Percentiles rank a stretch among this genome's conserved stretches.
These are phyloP conservation scores for Chironex yamaguchii DNA, from an alignment of 30 jellyfish, hydroid and myxozoan species.

Conservation along the genomic window DNA sequence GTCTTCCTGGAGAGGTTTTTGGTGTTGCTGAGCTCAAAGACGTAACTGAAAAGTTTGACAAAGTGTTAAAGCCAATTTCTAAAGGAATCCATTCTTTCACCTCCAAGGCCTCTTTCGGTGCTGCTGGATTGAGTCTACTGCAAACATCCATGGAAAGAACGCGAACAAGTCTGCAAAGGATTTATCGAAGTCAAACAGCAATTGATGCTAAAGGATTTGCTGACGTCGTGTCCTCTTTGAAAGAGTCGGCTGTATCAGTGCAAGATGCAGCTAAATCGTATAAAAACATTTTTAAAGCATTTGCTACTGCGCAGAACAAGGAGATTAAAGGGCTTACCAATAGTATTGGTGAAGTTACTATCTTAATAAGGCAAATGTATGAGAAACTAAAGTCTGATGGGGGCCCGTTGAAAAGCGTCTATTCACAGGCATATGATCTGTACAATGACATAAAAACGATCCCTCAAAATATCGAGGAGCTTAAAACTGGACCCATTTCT, in stretches of 20 bases:
- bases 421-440: background rate
- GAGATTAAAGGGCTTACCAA: background rate
- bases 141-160: slow-evolving; percentile 73
- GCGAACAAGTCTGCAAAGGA: slow-evolving; percentile 73
- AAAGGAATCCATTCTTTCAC: slow-evolving; percentile 18
- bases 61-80: slow-evolving; percentile 62
- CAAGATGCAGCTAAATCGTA: background rate
- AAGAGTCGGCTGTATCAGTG: background rate
- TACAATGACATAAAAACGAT: background rate
- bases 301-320: background rate
- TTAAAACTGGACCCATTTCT: background rate
- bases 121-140: slow-evolving; percentile 63
- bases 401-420: background rate
- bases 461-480: background rate
- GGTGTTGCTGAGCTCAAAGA: slow-evolving; percentile 61
- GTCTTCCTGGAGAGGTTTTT: slow-evolving; percentile 84
- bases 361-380: background rate
- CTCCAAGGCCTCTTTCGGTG: background rate
- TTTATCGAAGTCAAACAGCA: slow-evolving; percentile 70
- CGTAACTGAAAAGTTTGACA: slow-evolving; percentile 69
- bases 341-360: background rate
- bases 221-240: slow-evolving; percentile 38
- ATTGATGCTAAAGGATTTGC: slow-evolving; percentile 15
- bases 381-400: background rate
- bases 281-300: background rate